Evolutionary conservation across 2,888 invertebrate genomes (phyloP), one percentile per base, ranked within the genome.

Genomic region (Eristalis tenax): DNA sequence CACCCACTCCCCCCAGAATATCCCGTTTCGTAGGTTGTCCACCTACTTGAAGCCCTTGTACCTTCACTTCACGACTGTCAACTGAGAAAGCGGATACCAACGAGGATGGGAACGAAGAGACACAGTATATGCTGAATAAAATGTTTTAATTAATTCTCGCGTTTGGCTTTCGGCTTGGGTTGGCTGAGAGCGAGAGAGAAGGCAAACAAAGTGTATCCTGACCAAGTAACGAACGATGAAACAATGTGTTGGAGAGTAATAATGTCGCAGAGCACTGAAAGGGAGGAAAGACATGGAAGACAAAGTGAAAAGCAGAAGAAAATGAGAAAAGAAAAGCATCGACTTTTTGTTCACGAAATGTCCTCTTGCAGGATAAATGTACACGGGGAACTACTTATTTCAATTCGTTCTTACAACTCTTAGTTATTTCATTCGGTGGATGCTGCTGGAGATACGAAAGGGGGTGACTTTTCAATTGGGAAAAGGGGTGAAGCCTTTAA

Each of bases 101-200:
- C 32, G 26, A 23, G 59, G 11, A 59, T 11, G 59, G 38, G 38
- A 13, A 38, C 13, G 38, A 2, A 4, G 38, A 38, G 38, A 38
- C 13, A 38, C 13, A 38, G 38, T 38, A 38, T 38, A 38, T 59
- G 73, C 65, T 75, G 66, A 74, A 50, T 56, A 83, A 83, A 87
- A 87, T 87, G 83, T 87, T 87, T 87, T 87, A 87, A 87, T 87
- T 87, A 87, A 87, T 87, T 83, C 79, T 83, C 83, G 83, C 69
- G 77, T 68, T 32, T 80, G 61, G 64, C 50, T 79, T 83, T 86
- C 63, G 79, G 63, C 65, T 40, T 68, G 32, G 0, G 11, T 13
- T 10, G 38, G 2, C 2, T 13, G 38, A 13, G 38, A 13, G 38
- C 38, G 18, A 70, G 28, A 63, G 28, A n/a, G 38, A 43, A 56